Conservation (phyloP, 2,888 invertebrate genomes). For the Pachliopta kotzebuea region DNA sequence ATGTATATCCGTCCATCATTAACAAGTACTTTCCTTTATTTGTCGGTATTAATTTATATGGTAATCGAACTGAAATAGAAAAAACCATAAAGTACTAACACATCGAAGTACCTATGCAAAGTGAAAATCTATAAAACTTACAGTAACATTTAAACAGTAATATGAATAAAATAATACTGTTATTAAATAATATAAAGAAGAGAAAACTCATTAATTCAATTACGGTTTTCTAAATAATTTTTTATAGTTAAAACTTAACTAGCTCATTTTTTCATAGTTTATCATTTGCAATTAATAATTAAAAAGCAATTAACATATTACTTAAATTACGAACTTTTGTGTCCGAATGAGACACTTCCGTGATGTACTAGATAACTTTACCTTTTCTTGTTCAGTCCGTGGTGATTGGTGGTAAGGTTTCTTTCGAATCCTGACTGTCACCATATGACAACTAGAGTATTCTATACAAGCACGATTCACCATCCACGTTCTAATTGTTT, state of each 20-base stretch:
- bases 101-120: neutral
- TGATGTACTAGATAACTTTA: no score
- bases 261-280: neutral
- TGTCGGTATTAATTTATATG: slow-evolving; percentile 44
- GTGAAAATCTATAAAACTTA: neutral
- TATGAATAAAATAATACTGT: no score
- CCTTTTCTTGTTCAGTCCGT: no score
- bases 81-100: neutral
- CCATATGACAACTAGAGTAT: neutral
- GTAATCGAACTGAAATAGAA: slow-evolving; percentile 14
- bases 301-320: neutral
- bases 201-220: no score
- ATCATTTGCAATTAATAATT: neutral
- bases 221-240: no score
- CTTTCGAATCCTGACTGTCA: no score
- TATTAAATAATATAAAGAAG: no score
- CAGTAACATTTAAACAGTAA: neutral
- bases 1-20: slow-evolving; percentile 42
- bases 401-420: no score
- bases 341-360: neutral
- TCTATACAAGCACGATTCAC: neutral
- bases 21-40: slow-evolving; percentile 37
- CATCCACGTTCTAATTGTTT: no score
- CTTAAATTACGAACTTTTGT: neutral
- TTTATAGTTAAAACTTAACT: no score